Conservation (phyloP, 2,113 vertebrate species). For the Neoarius graeffei region DNA sequence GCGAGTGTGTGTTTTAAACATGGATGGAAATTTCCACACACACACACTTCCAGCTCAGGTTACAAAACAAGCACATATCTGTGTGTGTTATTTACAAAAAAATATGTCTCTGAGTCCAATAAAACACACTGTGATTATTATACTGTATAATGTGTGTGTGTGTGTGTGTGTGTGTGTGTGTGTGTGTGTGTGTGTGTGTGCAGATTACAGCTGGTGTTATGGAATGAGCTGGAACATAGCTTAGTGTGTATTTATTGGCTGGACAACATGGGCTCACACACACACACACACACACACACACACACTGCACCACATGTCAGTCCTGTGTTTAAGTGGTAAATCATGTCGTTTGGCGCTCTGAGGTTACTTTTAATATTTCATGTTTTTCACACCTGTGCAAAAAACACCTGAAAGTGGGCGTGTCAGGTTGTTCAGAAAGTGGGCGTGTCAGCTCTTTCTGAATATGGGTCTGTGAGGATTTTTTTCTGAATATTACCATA, state of each 20-base stretch:
- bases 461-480: background rate
- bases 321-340: background rate
- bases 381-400: background rate
- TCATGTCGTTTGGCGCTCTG: background rate
- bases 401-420: background rate
- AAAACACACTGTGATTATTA: background rate
- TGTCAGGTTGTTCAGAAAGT: background rate
- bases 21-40: background rate
- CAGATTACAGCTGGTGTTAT: conserved; percentile 15
- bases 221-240: conserved; percentile 27
- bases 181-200: too few species aligned
- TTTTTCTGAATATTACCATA: background rate
- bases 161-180: background rate
- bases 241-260: conserved; percentile 26
- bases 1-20: background rate
- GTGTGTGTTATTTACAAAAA: conserved; percentile 1
- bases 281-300: background rate
- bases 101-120: background rate
- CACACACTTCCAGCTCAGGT: conserved; percentile 1
- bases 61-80: conserved; percentile 18
- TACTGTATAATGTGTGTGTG: background rate
- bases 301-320: background rate
- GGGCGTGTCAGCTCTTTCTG: background rate
- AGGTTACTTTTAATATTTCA: background rate
- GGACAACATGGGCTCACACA: background rate